phyloP scores from a whole-genome alignment of 1,140 invertebrate species.

The Apis cerana region DNA sequence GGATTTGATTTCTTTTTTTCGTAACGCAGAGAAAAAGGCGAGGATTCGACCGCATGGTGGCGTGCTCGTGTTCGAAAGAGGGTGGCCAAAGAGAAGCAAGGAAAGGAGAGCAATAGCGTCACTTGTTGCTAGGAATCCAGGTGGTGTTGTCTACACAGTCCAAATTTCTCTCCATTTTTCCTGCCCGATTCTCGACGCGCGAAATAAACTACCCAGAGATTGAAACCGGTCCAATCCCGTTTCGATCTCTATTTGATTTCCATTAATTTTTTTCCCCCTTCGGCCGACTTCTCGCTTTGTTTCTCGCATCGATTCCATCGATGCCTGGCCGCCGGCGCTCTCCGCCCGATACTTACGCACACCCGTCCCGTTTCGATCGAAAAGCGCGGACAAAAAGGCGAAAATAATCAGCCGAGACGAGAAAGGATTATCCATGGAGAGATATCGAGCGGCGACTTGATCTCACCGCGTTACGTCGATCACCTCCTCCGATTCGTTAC shows the following conservation, averaged over 20 bases:
- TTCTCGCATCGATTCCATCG: slow-evolving; percentile 3
- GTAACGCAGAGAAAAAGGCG: slow-evolving; percentile 9
- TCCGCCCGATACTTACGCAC: too few species aligned
- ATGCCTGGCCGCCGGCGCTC: neutral
- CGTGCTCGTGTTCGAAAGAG: neutral
- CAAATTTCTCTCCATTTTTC: slow-evolving; percentile 34
- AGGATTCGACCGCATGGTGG: slow-evolving; percentile 1
- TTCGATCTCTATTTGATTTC: slow-evolving; percentile 21
- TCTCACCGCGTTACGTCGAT: too few species aligned
- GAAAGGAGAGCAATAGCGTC: slow-evolving; percentile 22
- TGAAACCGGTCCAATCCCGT: neutral
- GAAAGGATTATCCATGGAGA: too few species aligned
- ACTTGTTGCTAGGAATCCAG: slow-evolving; percentile 62
- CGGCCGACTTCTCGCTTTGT: slow-evolving; percentile 3
- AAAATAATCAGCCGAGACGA: neutral
- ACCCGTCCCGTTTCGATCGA: neutral
- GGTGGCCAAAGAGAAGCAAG: neutral
- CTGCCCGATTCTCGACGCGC: neutral
- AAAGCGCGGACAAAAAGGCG: too few species aligned
- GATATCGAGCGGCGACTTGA: too few species aligned
- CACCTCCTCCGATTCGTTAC: slow-evolving; percentile 33
- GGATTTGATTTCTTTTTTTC: slow-evolving; percentile 27
- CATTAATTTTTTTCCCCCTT: slow-evolving; percentile 34
- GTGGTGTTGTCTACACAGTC: neutral
- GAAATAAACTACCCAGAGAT: slow-evolving; percentile 13